Base-by-base conservation (phyloP, 2,888 invertebrate species). In the Aphidius colemani region DNA sequence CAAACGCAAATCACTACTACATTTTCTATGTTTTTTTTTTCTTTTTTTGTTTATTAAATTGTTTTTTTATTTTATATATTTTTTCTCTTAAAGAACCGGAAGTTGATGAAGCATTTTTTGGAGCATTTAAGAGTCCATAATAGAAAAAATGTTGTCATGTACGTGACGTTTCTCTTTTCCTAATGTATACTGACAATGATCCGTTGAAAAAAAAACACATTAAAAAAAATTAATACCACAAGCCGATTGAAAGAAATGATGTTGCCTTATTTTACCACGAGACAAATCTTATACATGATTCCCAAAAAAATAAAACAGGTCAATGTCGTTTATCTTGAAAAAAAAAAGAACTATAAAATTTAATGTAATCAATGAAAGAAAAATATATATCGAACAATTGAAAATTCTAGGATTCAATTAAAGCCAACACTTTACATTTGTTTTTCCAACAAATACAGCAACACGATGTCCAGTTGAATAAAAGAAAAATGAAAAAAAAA, bases 211-310 rank as follows among this genome's bases (percentile, higher is more conserved):
- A 18, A 18, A 18, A 18, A 62, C 55, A 66, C 61, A 69, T n/a
- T 65, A 61, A 78, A 78, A 75, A 77, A 75, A 70, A 69, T 70
- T 70, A 78, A 78, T 78, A 76, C 77, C 78, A 74, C 72, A 74
- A 75, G 76, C 73, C 75, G 75, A 72, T 72, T 69, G 73, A 75
- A 74, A 30, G 30, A 30, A 30, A 30, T 30, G 30, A 30, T 30
- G 30, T 30, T 30, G 30, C 30, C 30, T 30, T 30, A 30, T 30
- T 4, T 30, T 30, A 30, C 30, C 30, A 30, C 30, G 5, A 30
- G 30, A 30, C 30, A 30, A 30, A 30, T 30, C 30, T 30, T 30
- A 30, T 5, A 30, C 30, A 30, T 30, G 30, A 30, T 30, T 30
- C 5, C 30, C 30, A 30, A 30, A 30, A 30, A 30, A 30, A 30